Base-by-base conservation (phyloP, 2,888 invertebrate genomes). In the Cistogaster globosa region DNA sequence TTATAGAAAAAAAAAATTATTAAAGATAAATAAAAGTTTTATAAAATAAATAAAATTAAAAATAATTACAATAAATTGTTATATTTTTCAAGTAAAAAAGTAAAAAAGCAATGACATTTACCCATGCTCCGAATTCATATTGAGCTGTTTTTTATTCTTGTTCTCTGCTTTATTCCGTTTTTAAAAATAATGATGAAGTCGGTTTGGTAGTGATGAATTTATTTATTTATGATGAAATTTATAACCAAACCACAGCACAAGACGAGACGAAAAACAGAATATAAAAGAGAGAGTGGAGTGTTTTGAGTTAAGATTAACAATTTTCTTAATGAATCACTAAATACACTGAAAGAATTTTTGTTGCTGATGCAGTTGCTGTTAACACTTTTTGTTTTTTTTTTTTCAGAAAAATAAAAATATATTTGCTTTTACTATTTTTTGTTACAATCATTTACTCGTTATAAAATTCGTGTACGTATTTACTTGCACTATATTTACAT, bases 111-210 rank as follows among this genome's bases (percentile, higher is more conserved):
- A 32, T 74, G 42, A 67, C 48, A 87, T 88, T 90, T 92, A 93
- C 92, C 92, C 92, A 91, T 92, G 92, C 90, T 92, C 92, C 84
- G 92, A 92, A 90, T 92, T 93, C 92, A 93, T 93, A 89, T 89
- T 90, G 89, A 89, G 87, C 88, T 86, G 87, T 88, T 88, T 87
- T 88, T 42, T 88, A 87, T 88, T 88, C 26, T 67, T 26, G 65
- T 45, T 55, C 18, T 68, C 38, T 22, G 57, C 67, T 67, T 72
- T 57, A 42, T 57, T 72, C 67, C 71, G 72, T 72, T 78, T 53
- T 71, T 42, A 67, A 60, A 58, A 48, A 42, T 75, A 38, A 57
- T 67, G 58, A 38, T 76, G 76, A 67, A 55, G 18, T 22, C 65
- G 65, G 14, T 60, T 75, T 62, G 53, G 42, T 86, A 75, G 48